Percentiles rank a stretch among this genome's conserved stretches.
These are phyloP conservation scores for Drosophila rufa DNA, from an alignment of 1,140 invertebrate species.

Conservation along the genomic window DNA sequence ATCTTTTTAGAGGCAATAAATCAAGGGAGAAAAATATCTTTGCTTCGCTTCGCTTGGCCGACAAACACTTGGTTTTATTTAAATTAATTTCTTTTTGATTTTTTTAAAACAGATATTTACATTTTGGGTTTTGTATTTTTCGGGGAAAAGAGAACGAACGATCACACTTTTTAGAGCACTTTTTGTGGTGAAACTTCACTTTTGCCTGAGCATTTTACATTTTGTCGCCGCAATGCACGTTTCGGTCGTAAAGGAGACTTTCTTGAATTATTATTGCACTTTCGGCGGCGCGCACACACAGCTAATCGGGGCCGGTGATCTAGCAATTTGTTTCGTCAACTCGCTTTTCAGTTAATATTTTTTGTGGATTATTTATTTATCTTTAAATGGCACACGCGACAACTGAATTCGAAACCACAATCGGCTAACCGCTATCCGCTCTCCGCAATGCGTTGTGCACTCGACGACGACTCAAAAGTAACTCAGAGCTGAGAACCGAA, in stretches of 20 bases:
- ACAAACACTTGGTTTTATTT: conserved; percentile 26
- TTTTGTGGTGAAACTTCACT: conserved; percentile 50
- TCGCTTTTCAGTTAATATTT: conserved; percentile 16
- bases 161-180: conserved; percentile 31
- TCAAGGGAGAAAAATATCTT: conserved; percentile 21
- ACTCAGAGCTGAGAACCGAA: conserved; percentile 44
- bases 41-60: conserved; percentile 58
- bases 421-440: conserved; percentile 58
- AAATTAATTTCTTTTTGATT: conserved; percentile 30
- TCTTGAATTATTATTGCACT: conserved; percentile 72
- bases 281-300: conserved; percentile 31
- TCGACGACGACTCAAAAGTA: conserved; percentile 71
- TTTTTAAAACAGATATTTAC: conserved; percentile 48
- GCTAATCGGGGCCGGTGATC: conserved; percentile 33
- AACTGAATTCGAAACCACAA: conserved; percentile 49
- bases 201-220: conserved; percentile 63
- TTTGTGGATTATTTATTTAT: conserved; percentile 10
- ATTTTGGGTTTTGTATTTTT: conserved; percentile 47
- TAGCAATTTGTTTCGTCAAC: conserved; percentile 30
- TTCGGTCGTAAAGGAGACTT: conserved; percentile 67
- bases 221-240: conserved; percentile 76
- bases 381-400: conserved; percentile 59
- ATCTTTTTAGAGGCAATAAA: conserved; percentile 14
- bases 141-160: conserved; percentile 8
- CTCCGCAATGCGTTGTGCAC: conserved; percentile 64